Evolutionary conservation across 2,888 invertebrate species (phyloP), one percentile per base, ranked within the genome.

Genomic region (Spodoptera picta): DNA sequence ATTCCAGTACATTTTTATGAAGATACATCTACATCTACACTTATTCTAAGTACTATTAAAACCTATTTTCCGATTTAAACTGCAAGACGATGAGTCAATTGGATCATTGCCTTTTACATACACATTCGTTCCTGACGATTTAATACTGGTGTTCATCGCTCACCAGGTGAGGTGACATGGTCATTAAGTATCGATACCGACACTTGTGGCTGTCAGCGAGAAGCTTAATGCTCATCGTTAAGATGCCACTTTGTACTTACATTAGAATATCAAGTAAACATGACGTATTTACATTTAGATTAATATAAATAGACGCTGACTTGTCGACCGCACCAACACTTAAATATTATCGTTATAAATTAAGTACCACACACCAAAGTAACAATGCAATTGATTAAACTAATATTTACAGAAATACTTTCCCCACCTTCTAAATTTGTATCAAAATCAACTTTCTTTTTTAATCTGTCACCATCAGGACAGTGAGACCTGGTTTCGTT

Each of bases 181-280:
- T 80, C 79, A 73, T 85, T 86, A 83, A 75, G 74, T 70, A 80
- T 79, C 75, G 65, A 80, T 79, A 66, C 60, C 41, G 71, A 82
- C 83, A 83, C 83, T 83, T 81, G 75, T 69, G 65, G 75, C 72
- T 81, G 83, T 85, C 84, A 81, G 69, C 72, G 71, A 73, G 79
- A 72, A 75, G 72, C 75, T 84, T 84, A 82, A 83, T 82, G 79
- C 67, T 64, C 71, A 60, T 82, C 83, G 85, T 84, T 81, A 81
- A 77, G 58, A 61, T 76, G 66, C 73, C 73, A 69, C 66, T 75
- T 74, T 70, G 68, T 72, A 67, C 56, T 54, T 63, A 66, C 59
- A 60, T 64, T 59, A 44, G 50, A 58, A 68, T 65, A 60, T 58
- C 60, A 67, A 69, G 65, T 72, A 66, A 72, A 74, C 66, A 69